A percentile compares a stretch with the other conserved stretches of the same genome.
Evolutionary conservation across 2,113 vertebrate species (phyloP).

Genomic region (Corythornis cristatus): DNA sequence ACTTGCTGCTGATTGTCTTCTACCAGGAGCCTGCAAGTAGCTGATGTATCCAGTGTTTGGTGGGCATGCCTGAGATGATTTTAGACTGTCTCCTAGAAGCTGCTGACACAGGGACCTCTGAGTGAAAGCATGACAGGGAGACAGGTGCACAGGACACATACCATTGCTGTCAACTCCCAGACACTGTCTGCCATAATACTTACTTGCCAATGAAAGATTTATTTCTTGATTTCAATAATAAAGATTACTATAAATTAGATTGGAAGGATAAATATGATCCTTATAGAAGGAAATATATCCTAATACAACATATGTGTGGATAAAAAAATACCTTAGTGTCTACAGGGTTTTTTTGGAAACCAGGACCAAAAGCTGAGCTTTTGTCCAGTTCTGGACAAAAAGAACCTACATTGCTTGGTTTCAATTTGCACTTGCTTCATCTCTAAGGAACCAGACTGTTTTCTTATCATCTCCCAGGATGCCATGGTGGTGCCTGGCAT

Average conservation of each 20-base stretch:
- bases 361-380: neutral
- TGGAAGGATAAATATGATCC: neutral
- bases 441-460: neutral
- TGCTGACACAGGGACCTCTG: neutral
- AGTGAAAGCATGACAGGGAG: neutral
- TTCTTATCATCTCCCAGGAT: neutral
- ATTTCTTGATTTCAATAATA: neutral
- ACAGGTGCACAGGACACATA: neutral
- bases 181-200: neutral
- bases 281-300: neutral
- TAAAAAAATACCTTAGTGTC: neutral
- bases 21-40: neutral
- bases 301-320: neutral
- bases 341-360: neutral
- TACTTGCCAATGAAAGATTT: neutral
- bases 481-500: neutral
- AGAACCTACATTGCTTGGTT: neutral
- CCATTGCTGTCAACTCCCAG: neutral
- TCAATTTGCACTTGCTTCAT: neutral
- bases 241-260: neutral
- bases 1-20: neutral
- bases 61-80: neutral
- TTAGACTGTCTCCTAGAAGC: neutral
- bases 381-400: neutral
- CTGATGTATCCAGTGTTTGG: accelerated